Evolutionary conservation across 1,140 invertebrate genomes (phyloP).

Genomic region (Eumaeus atala): DNA sequence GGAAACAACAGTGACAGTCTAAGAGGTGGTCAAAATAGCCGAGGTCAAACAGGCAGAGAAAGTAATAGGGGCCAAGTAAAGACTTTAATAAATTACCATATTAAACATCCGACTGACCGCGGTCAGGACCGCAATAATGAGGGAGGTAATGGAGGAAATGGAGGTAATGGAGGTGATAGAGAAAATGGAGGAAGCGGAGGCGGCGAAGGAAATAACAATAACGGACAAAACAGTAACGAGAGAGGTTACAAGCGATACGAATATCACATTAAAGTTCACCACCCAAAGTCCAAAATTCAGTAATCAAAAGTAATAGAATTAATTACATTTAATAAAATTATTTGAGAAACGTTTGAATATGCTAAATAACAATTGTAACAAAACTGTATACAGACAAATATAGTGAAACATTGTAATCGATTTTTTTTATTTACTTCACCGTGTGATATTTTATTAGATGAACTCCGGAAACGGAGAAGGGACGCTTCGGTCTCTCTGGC

Average conservation of each 20-base stretch:
- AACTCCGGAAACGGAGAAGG: too few relatives aligned
- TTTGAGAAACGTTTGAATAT: too few relatives aligned
- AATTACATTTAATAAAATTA: too few relatives aligned
- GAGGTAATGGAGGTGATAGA: not conserved
- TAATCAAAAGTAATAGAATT: too few relatives aligned
- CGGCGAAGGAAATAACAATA: not conserved
- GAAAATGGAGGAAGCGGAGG: not conserved
- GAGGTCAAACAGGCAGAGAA: not conserved
- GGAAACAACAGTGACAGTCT: not conserved
- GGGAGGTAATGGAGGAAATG: not conserved
- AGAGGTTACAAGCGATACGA: slow-evolving; percentile 6
- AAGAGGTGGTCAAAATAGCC: not conserved
- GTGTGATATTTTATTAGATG: too few relatives aligned
- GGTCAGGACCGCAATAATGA: not conserved
- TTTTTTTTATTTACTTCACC: too few relatives aligned
- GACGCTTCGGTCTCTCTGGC: too few relatives aligned
- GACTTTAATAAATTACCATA: not conserved
- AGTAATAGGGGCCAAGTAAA: not conserved
- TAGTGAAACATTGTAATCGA: too few relatives aligned
- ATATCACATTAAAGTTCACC: slow-evolving; percentile 13
- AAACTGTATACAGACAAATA: too few relatives aligned
- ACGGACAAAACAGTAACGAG: not conserved
- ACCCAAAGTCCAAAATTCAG: slow-evolving; percentile 7
- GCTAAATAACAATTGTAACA: too few relatives aligned
- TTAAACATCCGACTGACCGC: not conserved